Evolutionary conservation across 2,797 vertebrate species (phyloP), one percentile per base, ranked within the genome.

Genomic region (Coracias cyanogaster): DNA sequence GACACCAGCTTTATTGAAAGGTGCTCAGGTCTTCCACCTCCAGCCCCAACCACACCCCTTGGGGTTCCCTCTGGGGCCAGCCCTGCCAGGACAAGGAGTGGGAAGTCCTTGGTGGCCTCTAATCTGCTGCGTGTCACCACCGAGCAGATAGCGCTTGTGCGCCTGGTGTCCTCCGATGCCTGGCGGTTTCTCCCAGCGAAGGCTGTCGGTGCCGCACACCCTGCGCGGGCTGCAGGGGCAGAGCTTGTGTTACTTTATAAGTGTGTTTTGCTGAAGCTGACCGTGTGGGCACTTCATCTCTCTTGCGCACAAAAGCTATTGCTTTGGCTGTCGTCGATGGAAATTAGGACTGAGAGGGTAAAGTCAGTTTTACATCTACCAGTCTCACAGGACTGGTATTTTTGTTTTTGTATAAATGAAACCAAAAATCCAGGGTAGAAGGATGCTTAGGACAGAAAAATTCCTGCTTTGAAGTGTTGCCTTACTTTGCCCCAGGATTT

Each of bases 161-260:
- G 0, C 11, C 33, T 3, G 0, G 12, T 0, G 0, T 22, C 33
- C 48, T 48, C 14, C 1, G 1, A 6, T 1, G 37, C 28, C 16
- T 45, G 0, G 1, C 0, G 2, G 33, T 70, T 86, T 62, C 55
- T 49, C 39, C 11, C 12, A 14, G 41, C 4, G 2, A 67, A 60
- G 41, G 46, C 51, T 76, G 48, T n/a, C 0, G 0, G 39, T 26
- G 64, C 21, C 9, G 10, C 7, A 3, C 22, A 15, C 31, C 54
- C 67, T 26, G 22, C 5, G 0, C 0, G 2, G 22, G n/a, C 8
- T 4, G 2, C 48, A 18, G 21, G 22, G 55, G 52, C 54, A 52
- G 45, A 82, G 6, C 17, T 49, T 35, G 4, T 9, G 6, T 10
- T 43, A 2, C 46, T 28, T 46, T 41, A 31, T 28, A 45, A 51